Evolutionary conservation across 2,797 vertebrate species (phyloP), one percentile per base, ranked within the genome.

Genomic region (Coregonus sp.): DNA sequence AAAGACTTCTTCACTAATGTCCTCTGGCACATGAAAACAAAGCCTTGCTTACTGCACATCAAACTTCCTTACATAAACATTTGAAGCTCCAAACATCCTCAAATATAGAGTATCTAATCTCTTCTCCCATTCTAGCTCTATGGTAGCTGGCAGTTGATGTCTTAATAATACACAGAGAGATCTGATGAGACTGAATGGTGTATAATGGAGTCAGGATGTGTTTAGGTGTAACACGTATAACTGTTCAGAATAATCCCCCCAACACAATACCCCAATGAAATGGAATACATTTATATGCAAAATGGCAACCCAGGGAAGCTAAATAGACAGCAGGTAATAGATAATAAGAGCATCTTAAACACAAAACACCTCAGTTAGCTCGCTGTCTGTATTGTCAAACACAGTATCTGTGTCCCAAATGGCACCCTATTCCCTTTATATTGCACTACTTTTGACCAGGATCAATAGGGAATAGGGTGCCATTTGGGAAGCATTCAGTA

Each of bases 201-300:
- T 47, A 79, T 89, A 80, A 90, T 80, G 71, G 79, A 89, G 81
- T 81, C 51, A 68, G 81, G 79, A 73, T 80, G 72, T 83, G 81
- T 88, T 86, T 77, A 85, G 85, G 74, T 81, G 72, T 25, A 79
- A 79, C 76, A 74, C 69, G 78, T 76, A 67, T 59, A 82, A 82
- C 74, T 73, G 80, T 84, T 85, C 75, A 80, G 78, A 82, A 86
- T 87, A 88, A 87, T 86, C 83, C 85, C 82, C 78, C 78, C 73
- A 47, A 47, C 80, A 86, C 83, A 82, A 84, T 86, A 73, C 82
- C 82, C 75, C 76, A 81, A 73, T 82, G 80, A 80, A 88, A 86
- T 75, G 78, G 76, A 86, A 85, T 83, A 84, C 81, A 89, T 91
- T 86, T 85, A 86, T 83, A 89, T 89, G 89, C 86, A 89, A 89